Conservation (phyloP, 2,113 vertebrate species). For the Pedionomus torquatus region DNA sequence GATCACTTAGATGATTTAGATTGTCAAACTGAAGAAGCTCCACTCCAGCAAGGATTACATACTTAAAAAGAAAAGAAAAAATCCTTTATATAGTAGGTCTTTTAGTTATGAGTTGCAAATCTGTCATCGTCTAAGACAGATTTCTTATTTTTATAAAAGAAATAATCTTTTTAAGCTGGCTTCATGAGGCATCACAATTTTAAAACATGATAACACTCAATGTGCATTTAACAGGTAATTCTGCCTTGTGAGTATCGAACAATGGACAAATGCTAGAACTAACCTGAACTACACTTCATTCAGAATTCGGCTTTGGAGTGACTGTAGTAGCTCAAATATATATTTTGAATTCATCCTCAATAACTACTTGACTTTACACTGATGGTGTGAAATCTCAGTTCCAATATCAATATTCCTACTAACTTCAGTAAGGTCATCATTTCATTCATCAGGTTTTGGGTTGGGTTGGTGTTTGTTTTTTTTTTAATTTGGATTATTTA, state of each 20-base stretch:
- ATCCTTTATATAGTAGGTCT: not conserved
- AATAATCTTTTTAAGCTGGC: not conserved
- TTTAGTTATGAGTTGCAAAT: not conserved
- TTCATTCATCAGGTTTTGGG: not conserved
- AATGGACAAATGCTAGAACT: not conserved
- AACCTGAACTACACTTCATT: not conserved
- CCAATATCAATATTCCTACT: not conserved
- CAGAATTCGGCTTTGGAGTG: not conserved
- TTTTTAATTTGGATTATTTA: not conserved
- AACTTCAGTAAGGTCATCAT: not conserved
- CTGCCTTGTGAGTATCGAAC: not conserved
- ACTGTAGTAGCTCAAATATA: not conserved
- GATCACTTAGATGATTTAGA: not conserved
- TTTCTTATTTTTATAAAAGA: not conserved
- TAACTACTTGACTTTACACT: not conserved
- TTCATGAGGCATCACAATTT: not conserved
- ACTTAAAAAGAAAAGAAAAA: not conserved
- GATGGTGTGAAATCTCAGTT: not conserved
- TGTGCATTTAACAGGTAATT: not conserved
- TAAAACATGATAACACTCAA: not conserved
- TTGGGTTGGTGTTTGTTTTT: not conserved
- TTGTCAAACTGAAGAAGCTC: not conserved
- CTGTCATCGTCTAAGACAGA: not conserved
- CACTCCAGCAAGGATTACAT: not conserved
- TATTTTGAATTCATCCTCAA: not conserved